These are phyloP conservation scores for Odontamblyopus rebecca DNA, from an alignment of 2,797 vertebrate species.

Conservation along the genomic window DNA sequence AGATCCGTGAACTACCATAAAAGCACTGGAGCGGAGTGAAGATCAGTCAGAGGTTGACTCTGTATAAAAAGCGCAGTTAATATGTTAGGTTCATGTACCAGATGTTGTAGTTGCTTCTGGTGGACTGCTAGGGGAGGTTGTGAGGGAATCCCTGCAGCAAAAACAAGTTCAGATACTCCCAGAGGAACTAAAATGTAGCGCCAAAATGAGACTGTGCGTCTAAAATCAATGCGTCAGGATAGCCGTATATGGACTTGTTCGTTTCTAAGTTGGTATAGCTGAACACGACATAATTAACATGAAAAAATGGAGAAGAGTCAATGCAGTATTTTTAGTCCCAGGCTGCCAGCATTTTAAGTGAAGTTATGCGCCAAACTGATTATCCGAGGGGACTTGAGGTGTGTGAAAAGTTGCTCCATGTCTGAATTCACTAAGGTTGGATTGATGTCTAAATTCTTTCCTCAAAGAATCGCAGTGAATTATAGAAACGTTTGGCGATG, in stretches of 20 bases:
- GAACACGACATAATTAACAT: neutral
- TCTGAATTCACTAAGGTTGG: neutral
- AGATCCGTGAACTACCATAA: slow-evolving; percentile 4
- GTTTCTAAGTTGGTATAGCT: neutral
- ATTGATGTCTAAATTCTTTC: neutral
- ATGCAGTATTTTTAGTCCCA: slow-evolving; percentile 6
- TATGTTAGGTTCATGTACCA: slow-evolving; percentile 29
- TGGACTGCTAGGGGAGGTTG: slow-evolving; percentile 29
- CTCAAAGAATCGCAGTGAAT: neutral
- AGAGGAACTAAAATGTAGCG: slow-evolving; percentile 34
- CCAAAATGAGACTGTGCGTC: slow-evolving; percentile 11
- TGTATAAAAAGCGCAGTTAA: slow-evolving; percentile 13
- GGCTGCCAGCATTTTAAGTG: neutral
- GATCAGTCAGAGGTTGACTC: slow-evolving; percentile 2
- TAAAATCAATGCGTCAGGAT: slow-evolving; percentile 22
- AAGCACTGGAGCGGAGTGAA: slow-evolving; percentile 16
- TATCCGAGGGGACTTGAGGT: neutral
- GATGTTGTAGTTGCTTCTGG: slow-evolving; percentile 16
- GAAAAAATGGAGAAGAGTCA: neutral
- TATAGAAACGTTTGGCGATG: neutral
- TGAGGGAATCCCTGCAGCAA: slow-evolving; percentile 73
- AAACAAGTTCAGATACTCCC: slow-evolving; percentile 65
- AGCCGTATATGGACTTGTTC: neutral
- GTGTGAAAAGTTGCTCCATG: slow-evolving; percentile 41
- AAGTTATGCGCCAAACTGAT: slow-evolving; percentile 34